These are phyloP conservation scores for Lucifuga dentata DNA, from an alignment of 2,113 vertebrate genomes.

Conservation along the genomic window DNA sequence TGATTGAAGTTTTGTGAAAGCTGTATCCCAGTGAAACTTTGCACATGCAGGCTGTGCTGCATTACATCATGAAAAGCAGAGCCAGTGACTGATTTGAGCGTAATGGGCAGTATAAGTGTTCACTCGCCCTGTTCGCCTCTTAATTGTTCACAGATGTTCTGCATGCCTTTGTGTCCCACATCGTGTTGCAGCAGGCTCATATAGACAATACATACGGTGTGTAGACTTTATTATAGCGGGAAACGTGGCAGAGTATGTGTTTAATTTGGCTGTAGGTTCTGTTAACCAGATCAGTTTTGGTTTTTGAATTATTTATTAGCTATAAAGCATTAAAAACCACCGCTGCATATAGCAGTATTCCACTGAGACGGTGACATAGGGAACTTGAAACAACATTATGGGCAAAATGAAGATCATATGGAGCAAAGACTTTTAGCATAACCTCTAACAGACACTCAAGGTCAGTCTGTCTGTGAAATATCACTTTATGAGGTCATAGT, in stretches of 20 bases:
- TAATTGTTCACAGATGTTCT: constrained; percentile 81
- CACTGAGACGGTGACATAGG: not conserved
- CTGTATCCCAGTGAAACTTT: constrained; percentile 51
- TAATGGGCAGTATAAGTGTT: constrained; percentile 78
- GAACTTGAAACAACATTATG: not conserved
- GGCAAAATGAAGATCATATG: not conserved
- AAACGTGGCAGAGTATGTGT: constrained; percentile 63
- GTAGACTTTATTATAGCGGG: constrained; percentile 44
- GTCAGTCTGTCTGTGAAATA: constrained; percentile 41
- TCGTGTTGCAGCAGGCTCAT: constrained; percentile 42
- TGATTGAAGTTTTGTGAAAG: constrained; percentile 59
- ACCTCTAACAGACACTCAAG: constrained; percentile 34
- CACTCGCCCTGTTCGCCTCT: constrained; percentile 62
- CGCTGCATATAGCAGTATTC: not conserved
- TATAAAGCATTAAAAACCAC: not conserved
- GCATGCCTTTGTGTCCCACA: constrained; percentile 74
- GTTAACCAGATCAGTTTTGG: constrained; percentile 30
- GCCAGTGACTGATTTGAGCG: constrained; percentile 76
- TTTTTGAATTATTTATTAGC: constrained; percentile 46
- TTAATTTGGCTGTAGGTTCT: constrained; percentile 52
- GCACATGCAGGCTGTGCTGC: constrained; percentile 53
- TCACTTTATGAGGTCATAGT: constrained; percentile 35
- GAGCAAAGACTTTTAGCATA: constrained; percentile 3
- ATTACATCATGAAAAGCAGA: constrained; percentile 72
- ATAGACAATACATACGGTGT: constrained; percentile 50